A percentile compares a stretch with the other conserved stretches of the same genome.
Conservation (phyloP, 2,888 invertebrate genomes). For the Nymphalis c-album region DNA sequence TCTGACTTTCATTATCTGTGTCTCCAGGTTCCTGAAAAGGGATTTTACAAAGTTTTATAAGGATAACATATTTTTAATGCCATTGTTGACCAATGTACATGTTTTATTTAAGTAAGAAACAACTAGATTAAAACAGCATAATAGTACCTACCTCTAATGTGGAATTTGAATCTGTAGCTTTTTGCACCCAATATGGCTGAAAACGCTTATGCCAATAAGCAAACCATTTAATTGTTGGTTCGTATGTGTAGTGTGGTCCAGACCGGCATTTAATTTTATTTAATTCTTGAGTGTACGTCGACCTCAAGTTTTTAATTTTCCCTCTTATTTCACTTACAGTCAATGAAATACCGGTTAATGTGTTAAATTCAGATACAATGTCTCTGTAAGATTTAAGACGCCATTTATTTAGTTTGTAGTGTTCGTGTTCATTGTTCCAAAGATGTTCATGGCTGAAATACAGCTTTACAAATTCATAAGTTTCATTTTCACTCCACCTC, state of each 20-base stretch:
- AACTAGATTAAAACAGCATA: not conserved
- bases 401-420: slow-evolving; percentile 60
- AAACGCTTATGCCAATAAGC: slow-evolving; percentile 55
- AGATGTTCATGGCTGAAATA: slow-evolving; percentile 67
- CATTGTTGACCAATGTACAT: too few relatives aligned
- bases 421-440: slow-evolving; percentile 64
- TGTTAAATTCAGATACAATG: slow-evolving; percentile 55
- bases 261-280: slow-evolving; percentile 59
- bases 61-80: not conserved
- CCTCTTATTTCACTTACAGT: slow-evolving; percentile 54
- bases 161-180: slow-evolving; percentile 26
- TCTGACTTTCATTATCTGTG: slow-evolving; percentile 27
- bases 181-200: slow-evolving; percentile 31
- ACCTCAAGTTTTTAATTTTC: slow-evolving; percentile 62
- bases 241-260: slow-evolving; percentile 49
- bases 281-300: slow-evolving; percentile 63
- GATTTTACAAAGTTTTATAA: not conserved
- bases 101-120: not conserved
- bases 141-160: slow-evolving; percentile 36
- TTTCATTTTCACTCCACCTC: slow-evolving; percentile 72
- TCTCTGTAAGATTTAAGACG: slow-evolving; percentile 58
- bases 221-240: slow-evolving; percentile 63
- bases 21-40: slow-evolving; percentile 28
- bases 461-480: slow-evolving; percentile 69
- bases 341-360: slow-evolving; percentile 55